Percentiles rank a stretch among this genome's conserved stretches.
Evolutionary conservation across 2,888 invertebrate species (phyloP).

Genomic region (Calameuta filiformis): DNA sequence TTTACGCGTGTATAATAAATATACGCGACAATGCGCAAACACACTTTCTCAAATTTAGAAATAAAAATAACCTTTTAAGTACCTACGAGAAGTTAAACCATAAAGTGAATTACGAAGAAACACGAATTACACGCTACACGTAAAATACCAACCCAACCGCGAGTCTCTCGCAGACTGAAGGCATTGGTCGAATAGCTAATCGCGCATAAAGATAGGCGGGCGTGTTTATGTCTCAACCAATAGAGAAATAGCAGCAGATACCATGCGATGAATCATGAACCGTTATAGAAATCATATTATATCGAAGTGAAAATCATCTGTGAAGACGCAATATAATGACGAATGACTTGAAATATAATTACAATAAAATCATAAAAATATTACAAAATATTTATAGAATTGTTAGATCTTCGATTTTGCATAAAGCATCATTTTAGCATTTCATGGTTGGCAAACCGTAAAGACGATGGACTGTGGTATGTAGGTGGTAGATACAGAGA

Average conservation of each 20-base stretch:
- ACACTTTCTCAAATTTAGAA: neutral
- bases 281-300: neutral
- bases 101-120: neutral
- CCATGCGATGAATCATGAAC: neutral
- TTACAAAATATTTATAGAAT: neutral
- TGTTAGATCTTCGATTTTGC: neutral
- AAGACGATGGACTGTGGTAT: neutral
- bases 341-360: neutral
- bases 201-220: neutral
- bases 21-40: neutral
- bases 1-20: neutral
- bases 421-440: neutral
- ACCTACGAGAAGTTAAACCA: slow-evolving; percentile 11
- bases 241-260: neutral
- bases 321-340: neutral
- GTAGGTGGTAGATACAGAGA: too few species aligned
- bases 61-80: neutral
- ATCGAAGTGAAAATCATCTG: neutral
- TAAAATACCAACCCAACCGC: neutral
- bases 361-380: neutral
- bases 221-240: neutral
- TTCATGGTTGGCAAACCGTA: neutral
- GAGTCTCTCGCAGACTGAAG: neutral
- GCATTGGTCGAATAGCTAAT: neutral
- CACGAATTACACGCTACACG: neutral